Base-by-base conservation (phyloP, 2,888 invertebrate species). In the Hermaeophaga mercurialis region DNA sequence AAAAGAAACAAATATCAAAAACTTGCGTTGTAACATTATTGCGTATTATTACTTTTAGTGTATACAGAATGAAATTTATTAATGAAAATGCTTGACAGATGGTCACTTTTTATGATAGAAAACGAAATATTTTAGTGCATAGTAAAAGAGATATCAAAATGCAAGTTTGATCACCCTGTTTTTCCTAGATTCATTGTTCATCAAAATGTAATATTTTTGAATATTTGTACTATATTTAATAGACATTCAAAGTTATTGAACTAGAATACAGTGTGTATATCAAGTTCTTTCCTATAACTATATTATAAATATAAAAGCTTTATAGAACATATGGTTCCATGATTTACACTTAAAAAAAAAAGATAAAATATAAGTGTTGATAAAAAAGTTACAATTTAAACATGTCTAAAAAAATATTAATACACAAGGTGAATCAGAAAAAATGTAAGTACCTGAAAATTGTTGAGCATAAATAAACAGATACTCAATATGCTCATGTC, bases 21-120 rank as follows among this genome's bases (percentile, higher is more conserved):
- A 44, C 65, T 73, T 75, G 74, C 76, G 75, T 76, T 76, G 75
- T 75, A 73, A 73, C 70, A 69, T 68, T 76, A 76, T 76, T 76
- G 76, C 76, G 70, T 70, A 66, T 70, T 72, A 69, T 71, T 73
- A 73, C 69, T 72, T 70, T 45, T 24, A 45, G 48, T 53, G 60
- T 59, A 67, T 58, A 61, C 55, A 58, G 53, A 54, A 52, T 52
- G 58, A 48, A 31, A 44, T 44, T 59, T 44, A 46, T 9, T 3
- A 15, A 15, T 12, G 38, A 38, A 38, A 15, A 15, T 15, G 5
- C n/a, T n/a, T n/a, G n/a, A n/a, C n/a, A n/a, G n/a, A n/a, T 19
- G 11, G 7, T 6, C 41, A n/a, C 8, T 41, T 41, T 41, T 41
- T 41, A 41, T 41, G 41, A 8, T 11, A 19, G 8, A 38, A 38